Conservation (phyloP, 2,797 vertebrate species). For the Eutrigla gurnardus region DNA sequence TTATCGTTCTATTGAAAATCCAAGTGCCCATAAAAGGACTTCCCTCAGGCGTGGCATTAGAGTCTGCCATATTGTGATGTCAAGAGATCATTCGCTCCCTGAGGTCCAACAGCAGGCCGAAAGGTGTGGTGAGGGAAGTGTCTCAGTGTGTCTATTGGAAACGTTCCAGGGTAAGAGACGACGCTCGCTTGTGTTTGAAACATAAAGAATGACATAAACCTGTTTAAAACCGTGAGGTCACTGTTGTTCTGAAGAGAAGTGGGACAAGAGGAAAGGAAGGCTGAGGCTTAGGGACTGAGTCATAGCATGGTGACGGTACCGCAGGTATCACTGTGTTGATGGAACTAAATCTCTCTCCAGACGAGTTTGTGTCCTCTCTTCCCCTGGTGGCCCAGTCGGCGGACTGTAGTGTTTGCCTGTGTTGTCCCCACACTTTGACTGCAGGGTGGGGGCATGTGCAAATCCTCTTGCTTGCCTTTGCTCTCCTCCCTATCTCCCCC, state of each 20-base stretch:
- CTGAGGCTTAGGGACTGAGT: constrained; percentile 9
- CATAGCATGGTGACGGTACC: constrained; percentile 20
- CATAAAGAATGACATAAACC: constrained; percentile 15
- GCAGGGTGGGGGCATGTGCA: constrained; percentile 9
- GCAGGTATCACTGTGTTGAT: neutral
- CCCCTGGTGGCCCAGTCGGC: constrained; percentile 25
- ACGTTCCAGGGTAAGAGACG: constrained; percentile 49
- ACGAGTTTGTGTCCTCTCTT: constrained; percentile 22
- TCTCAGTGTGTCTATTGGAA: constrained; percentile 70
- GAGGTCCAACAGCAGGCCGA: constrained; percentile 57
- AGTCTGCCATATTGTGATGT: constrained; percentile 73
- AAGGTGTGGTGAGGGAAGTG: constrained; percentile 64
- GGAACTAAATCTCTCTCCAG: constrained; percentile 9
- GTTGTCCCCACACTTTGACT: constrained; percentile 18
- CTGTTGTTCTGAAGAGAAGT: constrained; percentile 15
- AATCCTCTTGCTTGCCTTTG: constrained; percentile 28
- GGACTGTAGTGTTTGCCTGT: constrained; percentile 4
- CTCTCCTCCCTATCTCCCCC: constrained; percentile 33
- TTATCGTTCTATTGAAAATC: neutral
- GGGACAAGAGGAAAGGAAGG: constrained; percentile 28
- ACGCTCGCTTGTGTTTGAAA: constrained; percentile 13
- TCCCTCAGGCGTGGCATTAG: constrained; percentile 23
- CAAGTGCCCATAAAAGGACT: constrained; percentile 6
- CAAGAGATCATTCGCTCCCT: constrained; percentile 69
- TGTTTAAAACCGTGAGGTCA: constrained; percentile 2